Evolutionary conservation across 2,888 invertebrate genomes (phyloP).

Genomic region (Tholera decimalis): DNA sequence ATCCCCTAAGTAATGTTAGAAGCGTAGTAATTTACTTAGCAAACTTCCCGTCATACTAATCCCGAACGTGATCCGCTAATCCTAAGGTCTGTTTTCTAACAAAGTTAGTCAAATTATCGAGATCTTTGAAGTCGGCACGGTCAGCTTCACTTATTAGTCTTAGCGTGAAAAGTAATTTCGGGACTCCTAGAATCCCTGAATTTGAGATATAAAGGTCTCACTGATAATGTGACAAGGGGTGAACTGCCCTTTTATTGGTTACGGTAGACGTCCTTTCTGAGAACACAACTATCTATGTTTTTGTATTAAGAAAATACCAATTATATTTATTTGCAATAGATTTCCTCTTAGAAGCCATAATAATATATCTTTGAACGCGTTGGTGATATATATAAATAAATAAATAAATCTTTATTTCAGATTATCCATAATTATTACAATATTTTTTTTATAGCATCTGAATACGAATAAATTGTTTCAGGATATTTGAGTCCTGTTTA

Average conservation of each 20-base stretch:
- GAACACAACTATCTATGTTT: constrained; percentile 6
- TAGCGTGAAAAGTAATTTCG: constrained; percentile 34
- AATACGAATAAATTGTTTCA: no score
- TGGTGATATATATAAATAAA: no score
- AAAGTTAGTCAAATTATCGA: constrained; percentile 29
- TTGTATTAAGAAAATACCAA: constrained; percentile 1
- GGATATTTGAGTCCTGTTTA: no score
- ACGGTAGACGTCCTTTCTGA: constrained; percentile 7
- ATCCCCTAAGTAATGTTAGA: constrained; percentile 4
- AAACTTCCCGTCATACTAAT: constrained; percentile 15
- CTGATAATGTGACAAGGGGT: constrained; percentile 25
- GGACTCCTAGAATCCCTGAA: constrained; percentile 15
- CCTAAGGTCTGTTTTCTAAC: constrained; percentile 19
- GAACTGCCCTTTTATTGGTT: constrained; percentile 31
- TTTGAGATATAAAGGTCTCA: constrained; percentile 22
- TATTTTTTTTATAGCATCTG: no score
- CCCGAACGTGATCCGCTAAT: constrained; percentile 9
- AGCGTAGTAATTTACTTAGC: constrained; percentile 10
- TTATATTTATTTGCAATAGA: constrained; percentile 4
- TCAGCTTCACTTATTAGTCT: constrained; percentile 20
- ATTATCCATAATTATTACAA: no score
- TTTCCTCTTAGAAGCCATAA: not conserved
- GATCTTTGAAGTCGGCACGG: constrained; percentile 34
- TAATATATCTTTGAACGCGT: not conserved
- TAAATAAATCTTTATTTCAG: no score